Evolutionary conservation across 2,797 vertebrate species (phyloP).

Genomic region (Cichlasoma orientale): DNA sequence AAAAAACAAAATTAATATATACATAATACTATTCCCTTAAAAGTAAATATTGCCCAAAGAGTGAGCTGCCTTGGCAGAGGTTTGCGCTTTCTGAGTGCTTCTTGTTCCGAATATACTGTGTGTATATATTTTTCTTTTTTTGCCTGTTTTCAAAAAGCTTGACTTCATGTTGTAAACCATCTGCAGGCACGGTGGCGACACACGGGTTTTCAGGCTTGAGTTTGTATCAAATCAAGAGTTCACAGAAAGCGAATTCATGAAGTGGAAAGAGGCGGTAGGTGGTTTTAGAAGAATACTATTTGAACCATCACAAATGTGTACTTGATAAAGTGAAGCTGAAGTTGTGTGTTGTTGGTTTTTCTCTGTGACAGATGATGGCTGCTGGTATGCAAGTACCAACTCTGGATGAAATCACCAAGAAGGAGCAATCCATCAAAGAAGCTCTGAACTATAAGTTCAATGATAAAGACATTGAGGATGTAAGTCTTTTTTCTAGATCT

Average conservation of each 20-base stretch:
- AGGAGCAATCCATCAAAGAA: conserved; percentile 98
- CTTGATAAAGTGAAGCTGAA: background rate
- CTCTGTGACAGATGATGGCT: conserved; percentile 88
- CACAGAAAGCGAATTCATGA: conserved; percentile 98
- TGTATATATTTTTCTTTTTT: background rate
- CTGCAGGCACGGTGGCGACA: conserved; percentile 93
- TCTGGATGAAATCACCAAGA: conserved; percentile 96
- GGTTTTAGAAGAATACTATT: background rate
- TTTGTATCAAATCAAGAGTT: conserved; percentile 99
- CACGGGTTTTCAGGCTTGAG: conserved; percentile 94
- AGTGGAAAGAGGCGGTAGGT: conserved; percentile 99
- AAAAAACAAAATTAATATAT: too few species aligned
- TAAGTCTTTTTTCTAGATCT: conserved; percentile 67
- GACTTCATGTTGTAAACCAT: conserved; percentile 16
- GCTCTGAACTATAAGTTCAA: conserved; percentile 99
- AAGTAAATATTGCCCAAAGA: too few species aligned
- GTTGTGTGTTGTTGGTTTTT: background rate
- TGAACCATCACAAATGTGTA: background rate
- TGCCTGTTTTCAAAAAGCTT: background rate
- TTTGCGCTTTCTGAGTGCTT: too few species aligned
- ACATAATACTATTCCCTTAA: too few species aligned
- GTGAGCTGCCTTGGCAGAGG: too few species aligned
- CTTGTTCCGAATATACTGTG: too few species aligned
- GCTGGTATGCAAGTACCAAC: conserved; percentile 97
- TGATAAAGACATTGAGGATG: conserved; percentile 98